Base-by-base conservation (phyloP, 1,140 invertebrate genomes). In the Ptiloglossa arizonensis region DNA sequence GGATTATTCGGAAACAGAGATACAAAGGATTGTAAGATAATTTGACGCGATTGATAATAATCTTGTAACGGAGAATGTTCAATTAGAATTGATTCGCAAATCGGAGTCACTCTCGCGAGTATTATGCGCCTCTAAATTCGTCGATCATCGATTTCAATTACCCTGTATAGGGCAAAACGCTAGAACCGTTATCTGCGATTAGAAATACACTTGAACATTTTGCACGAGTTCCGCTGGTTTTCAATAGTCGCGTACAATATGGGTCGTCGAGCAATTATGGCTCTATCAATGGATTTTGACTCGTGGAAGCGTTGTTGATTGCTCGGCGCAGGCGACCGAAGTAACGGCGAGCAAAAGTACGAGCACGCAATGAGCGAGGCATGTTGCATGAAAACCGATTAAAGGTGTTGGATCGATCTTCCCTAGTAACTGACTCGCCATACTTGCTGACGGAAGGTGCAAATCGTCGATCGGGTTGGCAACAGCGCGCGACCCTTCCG, bases 331-430 rank as follows among this genome's bases (percentile, higher is more conserved):
- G 46, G n/a, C 22, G 9, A 50, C 46, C 64, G 48, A 24, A 62
- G 56, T 73, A 77, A 77, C 74, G 70, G 72, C 72, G 48, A 50
- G 13, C 76, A 76, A 83, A 83, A 78, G 80, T 73, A 79, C 68
- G 66, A 81, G 50, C 82, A 84, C 84, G 82, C 78, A 81, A 87
- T 82, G 70, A 71, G 46, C 50, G 38, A 66, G 32, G 54, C 52
- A 72, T 59, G 67, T 56, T 44, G 57, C 81, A 83, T 67, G 84
- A 82, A 79, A 81, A 79, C 69, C 76, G 77, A 86, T 87, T 87
- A 86, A 86, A 87, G 72, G 72, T 86, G 85, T 87, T 87, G 70
- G 81, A 79, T 86, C 84, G 86, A 87, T 87, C 67, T 67, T 86
- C 74, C 86, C 75, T 87, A 73, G 86, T 87, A 86, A 86, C 84